These are phyloP conservation scores for Ochlodes sylvanus DNA, from an alignment of 2,888 invertebrate genomes.

Conservation along the genomic window DNA sequence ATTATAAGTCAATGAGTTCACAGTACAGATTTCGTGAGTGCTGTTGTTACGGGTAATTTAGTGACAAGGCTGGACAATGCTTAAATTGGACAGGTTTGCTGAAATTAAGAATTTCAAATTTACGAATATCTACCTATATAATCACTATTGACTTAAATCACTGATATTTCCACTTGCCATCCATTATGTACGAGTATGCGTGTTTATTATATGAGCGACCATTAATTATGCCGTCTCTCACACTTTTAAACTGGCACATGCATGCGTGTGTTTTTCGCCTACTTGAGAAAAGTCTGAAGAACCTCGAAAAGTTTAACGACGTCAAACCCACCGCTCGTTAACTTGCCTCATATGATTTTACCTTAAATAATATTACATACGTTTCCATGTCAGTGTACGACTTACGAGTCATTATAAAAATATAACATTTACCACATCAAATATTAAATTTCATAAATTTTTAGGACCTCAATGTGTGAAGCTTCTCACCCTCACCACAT, in stretches of 20 bases:
- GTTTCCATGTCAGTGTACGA: neutral
- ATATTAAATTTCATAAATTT: neutral
- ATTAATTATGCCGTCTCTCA: slow-evolving; percentile 29
- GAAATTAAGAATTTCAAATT: too few species aligned
- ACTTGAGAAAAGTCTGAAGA: slow-evolving; percentile 37
- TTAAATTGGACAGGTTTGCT: too few species aligned
- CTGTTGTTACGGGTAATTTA: too few species aligned
- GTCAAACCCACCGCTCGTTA: slow-evolving; percentile 35
- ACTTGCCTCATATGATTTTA: slow-evolving; percentile 30
- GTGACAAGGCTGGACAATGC: too few species aligned
- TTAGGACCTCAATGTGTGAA: neutral
- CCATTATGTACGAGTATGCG: neutral
- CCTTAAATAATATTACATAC: slow-evolving; percentile 20
- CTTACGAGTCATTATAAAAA: neutral
- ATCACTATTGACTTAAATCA: too few species aligned
- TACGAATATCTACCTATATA: too few species aligned
- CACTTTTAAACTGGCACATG: slow-evolving; percentile 32
- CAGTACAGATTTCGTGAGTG: too few species aligned
- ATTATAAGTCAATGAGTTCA: too few species aligned
- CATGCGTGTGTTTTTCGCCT: slow-evolving; percentile 33
- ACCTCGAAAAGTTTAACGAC: slow-evolving; percentile 38
- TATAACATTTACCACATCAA: neutral
- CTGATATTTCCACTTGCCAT: neutral
- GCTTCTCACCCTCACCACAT: too few species aligned
- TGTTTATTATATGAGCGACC: slow-evolving; percentile 24